A percentile compares a stretch with the other conserved stretches of the same genome.
These are phyloP conservation scores for Trichogramma dendrolimi DNA, from an alignment of 2,888 invertebrate species.

Conservation along the genomic window DNA sequence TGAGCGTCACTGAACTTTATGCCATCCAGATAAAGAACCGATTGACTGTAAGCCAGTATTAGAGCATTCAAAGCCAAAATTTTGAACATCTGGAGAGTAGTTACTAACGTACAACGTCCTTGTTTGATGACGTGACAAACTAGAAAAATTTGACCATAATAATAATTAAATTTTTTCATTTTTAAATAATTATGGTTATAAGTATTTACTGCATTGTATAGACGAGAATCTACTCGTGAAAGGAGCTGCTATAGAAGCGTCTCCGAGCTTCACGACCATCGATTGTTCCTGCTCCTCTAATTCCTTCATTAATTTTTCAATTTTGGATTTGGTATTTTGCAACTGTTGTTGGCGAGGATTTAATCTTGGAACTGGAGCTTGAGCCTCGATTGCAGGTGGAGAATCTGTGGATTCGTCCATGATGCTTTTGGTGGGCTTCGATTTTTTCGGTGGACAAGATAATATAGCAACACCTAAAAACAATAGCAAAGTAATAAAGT, in stretches of 20 bases:
- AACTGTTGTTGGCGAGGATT: conserved; percentile 36
- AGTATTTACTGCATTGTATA: conserved; percentile 81
- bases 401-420: conserved; percentile 43
- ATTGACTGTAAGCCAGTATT: conserved; percentile 93
- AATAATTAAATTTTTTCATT: conserved; percentile 1
- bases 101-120: conserved; percentile 97
- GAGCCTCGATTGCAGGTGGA: conserved; percentile 37
- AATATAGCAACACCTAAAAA: conserved; percentile 81
- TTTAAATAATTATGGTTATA: conserved; percentile 4
- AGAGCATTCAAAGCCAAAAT: conserved; percentile 96
- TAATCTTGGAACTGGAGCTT: conserved; percentile 21
- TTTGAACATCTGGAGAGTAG: conserved; percentile 99
- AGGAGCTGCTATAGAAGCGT: conserved; percentile 98
- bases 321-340: conserved; percentile 51
- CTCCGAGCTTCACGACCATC: conserved; percentile 90
- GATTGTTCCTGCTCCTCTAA: conserved; percentile 82
- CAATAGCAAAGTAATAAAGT: not conserved
- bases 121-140: conserved; percentile 99
- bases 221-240: conserved; percentile 97
- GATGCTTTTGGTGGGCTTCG: conserved; percentile 16
- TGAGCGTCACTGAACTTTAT: conserved; percentile 97
- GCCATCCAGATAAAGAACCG: conserved; percentile 92
- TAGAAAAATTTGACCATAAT: conserved; percentile 50
- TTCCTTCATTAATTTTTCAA: conserved; percentile 75
- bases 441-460: conserved; percentile 69